Base-by-base conservation (phyloP, 2,113 vertebrate species). In the Sapayoa aenigma region DNA sequence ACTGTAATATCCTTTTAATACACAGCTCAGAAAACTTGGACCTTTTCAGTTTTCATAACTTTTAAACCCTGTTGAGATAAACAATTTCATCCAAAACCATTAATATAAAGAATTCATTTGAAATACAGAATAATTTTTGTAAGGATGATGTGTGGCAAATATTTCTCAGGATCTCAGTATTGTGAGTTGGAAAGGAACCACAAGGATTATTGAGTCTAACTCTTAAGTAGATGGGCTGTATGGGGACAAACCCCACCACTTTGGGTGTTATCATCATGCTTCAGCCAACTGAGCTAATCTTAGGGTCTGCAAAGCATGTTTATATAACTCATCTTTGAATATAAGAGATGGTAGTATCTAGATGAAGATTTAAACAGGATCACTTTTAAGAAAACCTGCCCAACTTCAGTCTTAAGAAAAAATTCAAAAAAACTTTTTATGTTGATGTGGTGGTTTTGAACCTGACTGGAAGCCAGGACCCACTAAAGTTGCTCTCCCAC, bases 341-440 rank as follows among this genome's bases (percentile, higher is more conserved):
- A 25, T 14, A n/a, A 46, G 31, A 74, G 12, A 9, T 59, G 10
- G 6, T 69, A 28, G 4, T 49, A 28, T 62, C 31, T 22, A 53
- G 5, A 3, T 9, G 62, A 49, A 82, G 11, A 9, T 60, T 69
- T 55, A 66, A 79, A 66, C 15, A 20, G 3, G 9, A 78, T 33
- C 5, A 39, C 8, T 71, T 79, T 67, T 52, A 79, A 79, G 30
- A 71, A 66, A 89, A 50, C 7, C 17, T 75, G 6, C 6, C 9
- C 22, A 75, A 31, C 0, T 66, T 71, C 9, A 31, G 11, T 12
- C 23, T 56, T 24, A 49, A 41, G 27, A 62, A 72, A 58, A 28
- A 3, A 4, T 31, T 12, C 0, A 25, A 25, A 58, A 42, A 9
- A 9, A 7, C 0, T 42, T 84, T 58, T 8, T 42, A 44, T 30